Evolutionary conservation across 2,888 invertebrate genomes (phyloP).

Genomic region (Ceratothoa steindachneri): DNA sequence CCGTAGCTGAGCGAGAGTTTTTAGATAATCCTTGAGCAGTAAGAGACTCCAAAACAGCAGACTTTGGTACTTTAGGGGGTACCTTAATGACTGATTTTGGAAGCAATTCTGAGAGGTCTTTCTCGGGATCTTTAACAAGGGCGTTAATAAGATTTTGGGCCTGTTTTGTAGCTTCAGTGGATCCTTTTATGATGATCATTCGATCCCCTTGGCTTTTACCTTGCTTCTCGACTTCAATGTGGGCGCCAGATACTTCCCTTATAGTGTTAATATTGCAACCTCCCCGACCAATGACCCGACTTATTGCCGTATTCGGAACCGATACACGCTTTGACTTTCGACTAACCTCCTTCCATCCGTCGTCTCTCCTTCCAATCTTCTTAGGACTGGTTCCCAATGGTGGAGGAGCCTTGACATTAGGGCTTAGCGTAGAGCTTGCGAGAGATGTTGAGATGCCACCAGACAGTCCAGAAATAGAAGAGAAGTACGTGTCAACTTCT

Average conservation of each 20-base stretch:
- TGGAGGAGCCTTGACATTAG: slow-evolving; percentile 33
- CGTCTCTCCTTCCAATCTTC: slow-evolving; percentile 66
- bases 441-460: slow-evolving; percentile 32
- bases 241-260: slow-evolving; percentile 90
- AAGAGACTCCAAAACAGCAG: slow-evolving; percentile 16
- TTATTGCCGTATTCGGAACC: slow-evolving; percentile 90
- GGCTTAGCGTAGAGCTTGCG: slow-evolving; percentile 33
- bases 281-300: slow-evolving; percentile 92
- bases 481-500: slow-evolving; percentile 35
- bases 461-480: slow-evolving; percentile 36
- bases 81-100: slow-evolving; percentile 63
- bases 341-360: slow-evolving; percentile 96
- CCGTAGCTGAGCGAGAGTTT: slow-evolving; percentile 27
- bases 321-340: slow-evolving; percentile 80
- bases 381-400: slow-evolving; percentile 62
- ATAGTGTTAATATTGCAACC: slow-evolving; percentile 98
- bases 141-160: slow-evolving; percentile 85
- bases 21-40: slow-evolving; percentile 18
- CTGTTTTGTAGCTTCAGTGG: slow-evolving; percentile 84
- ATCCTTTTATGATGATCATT: slow-evolving; percentile 91
- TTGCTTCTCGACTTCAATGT: slow-evolving; percentile 97
- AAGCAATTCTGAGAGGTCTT: slow-evolving; percentile 77
- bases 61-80: slow-evolving; percentile 33
- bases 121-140: slow-evolving; percentile 91
- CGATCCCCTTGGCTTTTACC: slow-evolving; percentile 89